A percentile compares a stretch with the other conserved stretches of the same genome.
These are phyloP conservation scores for Gambelia wislizenii DNA, from an alignment of 2,797 vertebrate species.

Conservation along the genomic window DNA sequence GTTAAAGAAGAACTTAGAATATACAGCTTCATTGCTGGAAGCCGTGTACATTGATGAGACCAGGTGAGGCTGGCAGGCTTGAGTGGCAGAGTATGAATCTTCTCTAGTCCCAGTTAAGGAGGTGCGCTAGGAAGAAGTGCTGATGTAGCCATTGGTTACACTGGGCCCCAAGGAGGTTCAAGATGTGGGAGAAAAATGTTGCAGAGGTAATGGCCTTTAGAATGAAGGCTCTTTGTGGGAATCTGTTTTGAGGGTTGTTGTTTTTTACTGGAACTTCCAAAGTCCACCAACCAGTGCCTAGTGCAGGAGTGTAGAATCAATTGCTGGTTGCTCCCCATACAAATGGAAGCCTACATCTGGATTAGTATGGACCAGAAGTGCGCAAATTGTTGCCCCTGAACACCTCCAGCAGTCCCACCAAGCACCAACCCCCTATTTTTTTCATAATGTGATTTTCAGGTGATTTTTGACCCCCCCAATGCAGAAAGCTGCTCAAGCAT, in stretches of 20 bases:
- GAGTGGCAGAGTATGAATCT: neutral
- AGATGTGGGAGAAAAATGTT: neutral
- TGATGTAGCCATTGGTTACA: neutral
- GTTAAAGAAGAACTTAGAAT: conserved; percentile 90
- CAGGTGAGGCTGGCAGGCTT: conserved; percentile 76
- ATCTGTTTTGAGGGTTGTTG: neutral
- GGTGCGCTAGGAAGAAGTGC: neutral
- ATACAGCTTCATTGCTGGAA: conserved; percentile 90
- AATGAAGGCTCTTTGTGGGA: no score
- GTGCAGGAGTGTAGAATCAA: neutral
- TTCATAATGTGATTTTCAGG: no score
- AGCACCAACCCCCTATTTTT: no score
- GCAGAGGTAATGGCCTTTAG: no score
- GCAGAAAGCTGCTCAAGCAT: no score
- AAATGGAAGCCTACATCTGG: neutral
- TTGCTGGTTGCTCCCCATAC: neutral
- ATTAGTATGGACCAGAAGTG: no score
- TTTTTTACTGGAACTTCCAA: neutral
- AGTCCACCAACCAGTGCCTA: neutral
- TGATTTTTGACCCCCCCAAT: no score
- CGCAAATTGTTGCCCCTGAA: no score
- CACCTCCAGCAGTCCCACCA: no score
- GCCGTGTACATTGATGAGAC: conserved; percentile 90
- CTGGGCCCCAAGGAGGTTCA: neutral
- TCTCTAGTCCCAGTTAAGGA: neutral